Base-by-base conservation (phyloP, 2,797 vertebrate species). In the Helicolenus hilgendorfi region DNA sequence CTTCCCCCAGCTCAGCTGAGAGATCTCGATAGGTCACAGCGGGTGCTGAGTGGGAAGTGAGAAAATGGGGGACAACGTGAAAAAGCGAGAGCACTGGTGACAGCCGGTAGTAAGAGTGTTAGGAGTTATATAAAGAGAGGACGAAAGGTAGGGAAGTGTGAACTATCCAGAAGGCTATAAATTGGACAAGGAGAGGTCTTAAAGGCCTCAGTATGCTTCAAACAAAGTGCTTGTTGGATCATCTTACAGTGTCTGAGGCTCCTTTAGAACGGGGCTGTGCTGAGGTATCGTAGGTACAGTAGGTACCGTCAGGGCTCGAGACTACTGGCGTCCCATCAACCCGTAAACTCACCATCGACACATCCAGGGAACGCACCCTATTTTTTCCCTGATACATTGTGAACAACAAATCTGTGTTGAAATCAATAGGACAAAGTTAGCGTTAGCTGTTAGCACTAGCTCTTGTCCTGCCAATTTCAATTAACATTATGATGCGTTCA, bases 291-390 rank as follows among this genome's bases (percentile, higher is more conserved):
- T 7, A 45, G 15, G 41, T 45, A 45, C 15, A 45, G 41, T 7
- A 45, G 41, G 15, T 45, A 3, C 15, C 41, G 3, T 45, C 41
- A 45, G 41, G 0, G 41, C 41, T 45, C 41, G 0, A 45, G 6
- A 45, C 41, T 18, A 45, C 41, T 0, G 41, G 41, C 15, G 41
- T 45, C 15, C 15, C 15, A 1, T 45, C 41, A 45, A 18, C 41
- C 41, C 3, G 41, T 53, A 53, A 53, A 53, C 49, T 45, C 49
- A 0, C 49, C n/a, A 53, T 53, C 7, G 8, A 53, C 49, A 53
- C 8, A n/a, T n/a, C 49, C 0, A n/a, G 3, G 8, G 8, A 8
- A n/a, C 4, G 18, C 49, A 53, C 18, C 0, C 1, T 9, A 49
- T 49, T n/a, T 49, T 53, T 53, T 9, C 0, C 38, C 38, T 41